Percentiles rank a stretch among this genome's conserved stretches.
phyloP scores from a whole-genome alignment of 2,113 vertebrate species.

The Leiothrix lutea region DNA sequence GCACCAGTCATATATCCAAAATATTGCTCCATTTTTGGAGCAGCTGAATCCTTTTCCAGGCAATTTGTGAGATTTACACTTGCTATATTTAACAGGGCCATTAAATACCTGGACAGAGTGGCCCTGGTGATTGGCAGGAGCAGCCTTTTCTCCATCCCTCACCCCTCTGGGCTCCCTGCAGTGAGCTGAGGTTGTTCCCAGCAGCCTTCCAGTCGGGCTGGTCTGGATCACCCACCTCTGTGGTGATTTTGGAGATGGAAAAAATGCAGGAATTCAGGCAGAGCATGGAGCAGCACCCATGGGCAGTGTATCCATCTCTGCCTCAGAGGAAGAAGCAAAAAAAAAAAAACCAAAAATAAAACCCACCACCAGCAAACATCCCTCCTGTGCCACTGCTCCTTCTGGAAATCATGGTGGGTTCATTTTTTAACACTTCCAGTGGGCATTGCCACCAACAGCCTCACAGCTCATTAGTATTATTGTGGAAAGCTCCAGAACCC shows the following conservation, averaged over 20 bases:
- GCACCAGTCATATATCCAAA: background rate
- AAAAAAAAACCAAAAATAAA: too few species aligned
- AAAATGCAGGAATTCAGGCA: background rate
- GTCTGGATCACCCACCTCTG: background rate
- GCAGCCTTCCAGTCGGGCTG: background rate
- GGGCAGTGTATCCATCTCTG: background rate
- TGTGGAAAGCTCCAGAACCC: background rate
- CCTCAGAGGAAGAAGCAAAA: background rate
- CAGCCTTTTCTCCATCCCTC: background rate
- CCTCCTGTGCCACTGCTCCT: background rate
- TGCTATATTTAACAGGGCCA: background rate
- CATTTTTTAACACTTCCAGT: background rate
- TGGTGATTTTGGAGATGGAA: background rate
- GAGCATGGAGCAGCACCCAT: background rate
- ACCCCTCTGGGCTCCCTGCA: background rate
- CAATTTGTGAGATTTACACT: background rate
- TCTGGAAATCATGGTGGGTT: background rate
- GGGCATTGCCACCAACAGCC: background rate
- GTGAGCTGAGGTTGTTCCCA: background rate
- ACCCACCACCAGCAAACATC: accelerated
- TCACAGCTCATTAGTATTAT: background rate
- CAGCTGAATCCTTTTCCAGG: background rate
- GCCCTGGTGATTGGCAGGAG: background rate
- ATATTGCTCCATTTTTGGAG: background rate
- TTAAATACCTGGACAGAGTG: background rate